A percentile compares a stretch with the other conserved stretches of the same genome.
phyloP scores from a whole-genome alignment of 2,888 invertebrate genomes.

The Troides helena region DNA sequence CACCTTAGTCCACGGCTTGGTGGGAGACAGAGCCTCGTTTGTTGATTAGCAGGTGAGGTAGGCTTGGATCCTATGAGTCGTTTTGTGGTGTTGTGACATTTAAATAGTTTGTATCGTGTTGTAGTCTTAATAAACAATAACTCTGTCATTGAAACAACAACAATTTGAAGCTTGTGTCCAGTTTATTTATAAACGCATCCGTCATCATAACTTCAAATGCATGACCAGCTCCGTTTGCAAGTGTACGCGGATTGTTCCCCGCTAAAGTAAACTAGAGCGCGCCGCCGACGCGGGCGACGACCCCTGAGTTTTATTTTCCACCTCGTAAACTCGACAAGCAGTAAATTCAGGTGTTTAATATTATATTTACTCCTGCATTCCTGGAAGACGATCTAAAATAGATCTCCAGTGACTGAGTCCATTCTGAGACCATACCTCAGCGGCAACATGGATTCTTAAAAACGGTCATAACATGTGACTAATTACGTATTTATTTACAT shows the following conservation, averaged over 20 bases:
- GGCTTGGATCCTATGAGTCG: too few relatives aligned
- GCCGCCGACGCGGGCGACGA: constrained; percentile 3
- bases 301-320: constrained; percentile 10
- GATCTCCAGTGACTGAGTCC: not conserved
- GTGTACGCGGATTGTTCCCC: constrained; percentile 2
- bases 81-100: too few relatives aligned
- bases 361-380: constrained; percentile 8
- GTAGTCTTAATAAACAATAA: too few relatives aligned
- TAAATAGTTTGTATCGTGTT: too few relatives aligned
- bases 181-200: too few relatives aligned
- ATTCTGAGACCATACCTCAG: not conserved
- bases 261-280: constrained; percentile 4
- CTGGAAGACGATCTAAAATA: not conserved
- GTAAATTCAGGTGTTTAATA: constrained; percentile 11
- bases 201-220: constrained; percentile 1
- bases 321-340: constrained; percentile 8
- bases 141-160: too few relatives aligned
- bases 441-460: not conserved
- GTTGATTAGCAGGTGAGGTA: too few relatives aligned
- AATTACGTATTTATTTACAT: too few relatives aligned
- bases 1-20: too few relatives aligned
- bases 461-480: not conserved
- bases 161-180: too few relatives aligned
- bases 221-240: not conserved
- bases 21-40: too few relatives aligned